Conservation (phyloP, 2,888 invertebrate genomes). For the Eupithecia abbreviata region DNA sequence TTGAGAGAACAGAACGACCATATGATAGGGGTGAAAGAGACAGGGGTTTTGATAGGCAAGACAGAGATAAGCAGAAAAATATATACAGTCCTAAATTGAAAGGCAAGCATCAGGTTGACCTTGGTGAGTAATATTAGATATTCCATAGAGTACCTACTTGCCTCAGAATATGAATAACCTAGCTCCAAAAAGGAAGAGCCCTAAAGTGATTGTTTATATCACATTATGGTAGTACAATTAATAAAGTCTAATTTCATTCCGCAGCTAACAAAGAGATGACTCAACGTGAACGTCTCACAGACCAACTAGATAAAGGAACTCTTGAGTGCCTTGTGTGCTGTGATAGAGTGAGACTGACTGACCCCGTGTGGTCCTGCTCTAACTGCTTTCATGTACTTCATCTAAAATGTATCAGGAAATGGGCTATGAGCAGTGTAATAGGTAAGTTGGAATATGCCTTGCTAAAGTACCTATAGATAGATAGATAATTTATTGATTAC, state of each 20-base stretch:
- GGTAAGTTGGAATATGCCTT: slow-evolving; percentile 68
- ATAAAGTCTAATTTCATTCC: slow-evolving; percentile 22
- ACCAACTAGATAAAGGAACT: slow-evolving; percentile 91
- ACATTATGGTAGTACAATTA: background rate
- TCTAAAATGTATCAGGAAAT: slow-evolving; percentile 93
- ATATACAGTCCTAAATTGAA: slow-evolving; percentile 62
- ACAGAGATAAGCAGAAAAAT: slow-evolving; percentile 44
- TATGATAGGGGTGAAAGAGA: slow-evolving; percentile 29
- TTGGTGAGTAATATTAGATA: slow-evolving; percentile 47
- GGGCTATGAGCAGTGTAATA: slow-evolving; percentile 93
- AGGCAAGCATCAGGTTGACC: slow-evolving; percentile 55
- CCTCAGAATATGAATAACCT: background rate
- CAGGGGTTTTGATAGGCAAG: slow-evolving; percentile 33
- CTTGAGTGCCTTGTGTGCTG: slow-evolving; percentile 98
- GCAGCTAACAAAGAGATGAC: slow-evolving; percentile 83
- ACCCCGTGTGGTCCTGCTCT: slow-evolving; percentile 94
- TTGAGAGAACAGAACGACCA: slow-evolving; percentile 24
- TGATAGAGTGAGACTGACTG: slow-evolving; percentile 90
- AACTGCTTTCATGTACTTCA: slow-evolving; percentile 97
- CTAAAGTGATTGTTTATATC: background rate
- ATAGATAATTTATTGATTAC: too few relatives aligned
- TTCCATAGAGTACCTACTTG: background rate
- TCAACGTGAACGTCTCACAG: slow-evolving; percentile 92
- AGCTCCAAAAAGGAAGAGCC: background rate
- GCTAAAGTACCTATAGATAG: background rate